Conservation (phyloP, 2,888 invertebrate species). For the Phalangium opilio region DNA sequence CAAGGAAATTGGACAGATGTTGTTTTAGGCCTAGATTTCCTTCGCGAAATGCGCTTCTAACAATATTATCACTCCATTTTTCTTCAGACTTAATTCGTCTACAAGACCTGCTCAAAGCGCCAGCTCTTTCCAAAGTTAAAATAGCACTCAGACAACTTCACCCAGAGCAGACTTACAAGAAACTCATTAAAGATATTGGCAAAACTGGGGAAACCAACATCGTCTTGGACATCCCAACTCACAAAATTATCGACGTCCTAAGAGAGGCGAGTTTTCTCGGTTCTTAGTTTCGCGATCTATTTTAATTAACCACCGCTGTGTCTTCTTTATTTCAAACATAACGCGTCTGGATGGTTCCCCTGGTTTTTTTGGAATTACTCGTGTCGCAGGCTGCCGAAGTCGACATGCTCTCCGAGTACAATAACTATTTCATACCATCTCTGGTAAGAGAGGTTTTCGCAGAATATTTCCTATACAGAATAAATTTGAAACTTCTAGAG, state of each 20-base stretch:
- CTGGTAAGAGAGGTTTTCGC: too few species aligned
- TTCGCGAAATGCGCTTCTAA: too few species aligned
- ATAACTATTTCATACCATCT: conserved; percentile 83
- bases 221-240: conserved; percentile 68
- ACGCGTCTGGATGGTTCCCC: not conserved
- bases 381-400: conserved; percentile 73
- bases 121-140: conserved; percentile 9
- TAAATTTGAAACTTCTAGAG: too few species aligned
- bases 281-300: too few species aligned
- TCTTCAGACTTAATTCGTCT: conserved; percentile 20
- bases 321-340: too few species aligned
- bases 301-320: too few species aligned
- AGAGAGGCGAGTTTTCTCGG: conserved; percentile 38
- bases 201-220: conserved; percentile 81
- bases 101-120: conserved; percentile 21
- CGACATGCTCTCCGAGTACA: conserved; percentile 91
- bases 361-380: conserved; percentile 4
- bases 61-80: not conserved
- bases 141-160: conserved; percentile 9
- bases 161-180: conserved; percentile 12
- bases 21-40: too few species aligned
- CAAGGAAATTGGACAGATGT: too few species aligned
- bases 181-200: conserved; percentile 63
- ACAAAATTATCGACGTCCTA: conserved; percentile 65
- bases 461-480: too few species aligned